Evolutionary conservation across 2,113 vertebrate species (phyloP).

Genomic region (Salvelinus namaycush): DNA sequence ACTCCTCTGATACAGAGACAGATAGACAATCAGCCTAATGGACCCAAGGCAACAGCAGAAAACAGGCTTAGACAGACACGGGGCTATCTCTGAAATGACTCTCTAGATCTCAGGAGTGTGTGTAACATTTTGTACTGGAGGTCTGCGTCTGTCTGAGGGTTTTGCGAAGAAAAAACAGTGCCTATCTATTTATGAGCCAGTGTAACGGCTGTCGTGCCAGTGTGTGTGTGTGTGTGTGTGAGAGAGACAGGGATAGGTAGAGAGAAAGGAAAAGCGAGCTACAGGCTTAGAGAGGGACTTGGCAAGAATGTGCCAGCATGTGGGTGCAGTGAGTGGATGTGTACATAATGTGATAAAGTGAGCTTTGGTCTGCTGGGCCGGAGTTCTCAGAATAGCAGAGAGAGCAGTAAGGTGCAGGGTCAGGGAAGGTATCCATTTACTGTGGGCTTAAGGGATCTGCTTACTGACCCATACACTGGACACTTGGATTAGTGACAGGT

Average conservation of each 20-base stretch:
- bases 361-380: not conserved
- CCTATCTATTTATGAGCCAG: no score
- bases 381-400: not conserved
- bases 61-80: conserved; percentile 1
- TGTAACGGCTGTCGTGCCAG: not conserved
- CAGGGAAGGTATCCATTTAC: not conserved
- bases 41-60: not conserved
- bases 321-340: not conserved
- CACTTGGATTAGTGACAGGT: not conserved
- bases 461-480: not conserved
- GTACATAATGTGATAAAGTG: conserved; percentile 1
- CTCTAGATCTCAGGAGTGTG: not conserved
- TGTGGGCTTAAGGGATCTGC: not conserved
- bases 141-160: no score
- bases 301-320: not conserved
- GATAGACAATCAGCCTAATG: not conserved
- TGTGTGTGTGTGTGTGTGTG: not conserved
- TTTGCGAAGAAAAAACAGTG: no score
- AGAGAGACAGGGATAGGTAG: no score
- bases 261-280: not conserved
- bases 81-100: not conserved
- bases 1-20: not conserved
- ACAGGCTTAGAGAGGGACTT: not conserved
- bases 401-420: not conserved
- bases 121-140: no score